Evolutionary conservation across 2,113 vertebrate species (phyloP).

Genomic region (Ciconia boyciana): DNA sequence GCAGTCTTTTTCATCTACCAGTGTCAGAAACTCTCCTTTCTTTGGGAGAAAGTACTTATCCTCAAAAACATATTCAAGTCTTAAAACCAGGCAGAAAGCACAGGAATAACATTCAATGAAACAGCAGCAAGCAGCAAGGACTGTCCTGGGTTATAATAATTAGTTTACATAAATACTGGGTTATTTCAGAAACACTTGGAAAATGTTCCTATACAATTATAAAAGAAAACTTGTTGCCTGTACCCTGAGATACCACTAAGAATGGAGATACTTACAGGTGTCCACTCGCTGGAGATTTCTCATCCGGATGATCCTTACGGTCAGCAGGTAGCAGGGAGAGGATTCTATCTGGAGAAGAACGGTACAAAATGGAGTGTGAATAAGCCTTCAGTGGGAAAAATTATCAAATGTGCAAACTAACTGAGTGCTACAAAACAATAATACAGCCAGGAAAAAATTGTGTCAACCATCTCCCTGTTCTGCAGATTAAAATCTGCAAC

Average conservation of each 20-base stretch:
- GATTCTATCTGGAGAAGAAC: constrained; percentile 34
- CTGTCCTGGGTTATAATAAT: background rate
- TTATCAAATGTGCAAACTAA: background rate
- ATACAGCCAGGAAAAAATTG: background rate
- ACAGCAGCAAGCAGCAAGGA: background rate
- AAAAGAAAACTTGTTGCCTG: background rate
- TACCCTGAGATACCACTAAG: background rate
- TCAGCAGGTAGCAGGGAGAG: constrained; percentile 71
- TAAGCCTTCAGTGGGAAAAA: background rate
- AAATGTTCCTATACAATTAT: background rate
- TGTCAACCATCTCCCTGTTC: background rate
- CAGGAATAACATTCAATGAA: background rate
- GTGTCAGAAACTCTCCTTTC: background rate
- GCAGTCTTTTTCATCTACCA: background rate
- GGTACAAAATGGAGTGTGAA: background rate
- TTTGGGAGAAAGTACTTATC: background rate
- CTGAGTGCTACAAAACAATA: background rate
- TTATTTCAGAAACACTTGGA: background rate
- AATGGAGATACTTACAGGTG: constrained; percentile 50
- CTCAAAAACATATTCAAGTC: background rate
- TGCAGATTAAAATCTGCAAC: background rate
- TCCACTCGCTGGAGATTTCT: constrained; percentile 71
- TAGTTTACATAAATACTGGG: background rate
- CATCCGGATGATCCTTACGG: constrained; percentile 71
- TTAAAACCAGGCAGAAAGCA: background rate